Evolutionary conservation across 2,888 invertebrate genomes (phyloP).

Genomic region (Diaprepes abbreviatus): DNA sequence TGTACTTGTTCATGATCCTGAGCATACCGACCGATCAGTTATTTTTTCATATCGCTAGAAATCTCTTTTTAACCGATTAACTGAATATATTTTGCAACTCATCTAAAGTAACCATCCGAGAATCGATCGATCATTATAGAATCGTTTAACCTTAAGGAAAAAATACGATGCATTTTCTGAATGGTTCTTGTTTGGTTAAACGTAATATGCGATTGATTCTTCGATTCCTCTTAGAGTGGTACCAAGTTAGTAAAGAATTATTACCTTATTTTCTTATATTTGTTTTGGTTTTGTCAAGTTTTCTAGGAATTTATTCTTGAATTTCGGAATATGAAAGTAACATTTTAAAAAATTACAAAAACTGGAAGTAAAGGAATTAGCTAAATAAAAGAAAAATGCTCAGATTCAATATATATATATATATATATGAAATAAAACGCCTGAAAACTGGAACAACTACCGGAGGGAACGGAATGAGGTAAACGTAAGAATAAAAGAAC

Average conservation of each 20-base stretch:
- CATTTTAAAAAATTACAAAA: too few relatives aligned
- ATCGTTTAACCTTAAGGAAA: conserved; percentile 18
- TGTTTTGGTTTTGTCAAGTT: too few relatives aligned
- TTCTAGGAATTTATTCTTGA: too few relatives aligned
- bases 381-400: too few relatives aligned
- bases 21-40: conserved; percentile 8
- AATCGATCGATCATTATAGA: conserved; percentile 41
- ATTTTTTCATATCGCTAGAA: conserved; percentile 22
- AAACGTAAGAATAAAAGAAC: too few relatives aligned
- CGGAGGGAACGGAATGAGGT: too few relatives aligned
- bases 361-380: too few relatives aligned
- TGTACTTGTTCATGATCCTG: conserved; percentile 30
- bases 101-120: conserved; percentile 39
- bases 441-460: too few relatives aligned
- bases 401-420: too few relatives aligned
- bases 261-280: too few relatives aligned
- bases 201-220: conserved; percentile 23
- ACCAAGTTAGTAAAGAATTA: neutral
- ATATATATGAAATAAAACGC: too few relatives aligned
- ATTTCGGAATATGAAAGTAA: too few relatives aligned
- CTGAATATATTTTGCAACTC: conserved; percentile 41
- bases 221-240: conserved; percentile 3
- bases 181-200: conserved; percentile 26
- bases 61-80: conserved; percentile 32
- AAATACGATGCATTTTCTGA: conserved; percentile 35